These are phyloP conservation scores for Pygocentrus nattereri DNA, from an alignment of 2,797 vertebrate species.

Conservation along the genomic window DNA sequence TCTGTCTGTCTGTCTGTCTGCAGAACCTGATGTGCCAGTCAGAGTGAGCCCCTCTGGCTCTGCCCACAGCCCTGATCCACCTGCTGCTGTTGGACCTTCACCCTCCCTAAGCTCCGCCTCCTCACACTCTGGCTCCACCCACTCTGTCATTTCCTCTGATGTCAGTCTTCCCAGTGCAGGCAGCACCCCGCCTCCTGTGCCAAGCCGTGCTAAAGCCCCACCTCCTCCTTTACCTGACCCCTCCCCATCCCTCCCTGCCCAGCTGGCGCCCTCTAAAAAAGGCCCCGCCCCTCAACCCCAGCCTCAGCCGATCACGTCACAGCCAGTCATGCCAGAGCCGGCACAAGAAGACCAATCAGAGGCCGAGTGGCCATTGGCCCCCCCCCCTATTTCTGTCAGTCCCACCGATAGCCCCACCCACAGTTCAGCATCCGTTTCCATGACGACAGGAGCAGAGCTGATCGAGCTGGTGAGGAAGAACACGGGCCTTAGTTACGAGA, in stretches of 20 bases:
- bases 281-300: conserved; percentile 71
- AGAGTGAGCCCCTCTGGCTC: conserved; percentile 76
- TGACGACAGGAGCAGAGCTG: conserved; percentile 90
- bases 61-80: conserved; percentile 73
- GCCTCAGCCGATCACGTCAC: conserved; percentile 33
- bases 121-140: conserved; percentile 86
- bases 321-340: conserved; percentile 40
- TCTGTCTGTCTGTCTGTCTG: conserved; percentile 32
- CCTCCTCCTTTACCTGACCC: conserved; percentile 40
- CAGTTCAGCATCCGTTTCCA: conserved; percentile 75
- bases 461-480: conserved; percentile 97
- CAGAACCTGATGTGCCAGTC: conserved; percentile 75
- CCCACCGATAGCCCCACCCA: conserved; percentile 69
- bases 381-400: conserved; percentile 72
- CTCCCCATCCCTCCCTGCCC: conserved; percentile 41
- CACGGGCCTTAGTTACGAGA: conserved; percentile 93
- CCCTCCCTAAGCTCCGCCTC: conserved; percentile 88
- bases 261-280: conserved; percentile 74
- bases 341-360: conserved; percentile 69
- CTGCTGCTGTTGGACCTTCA: conserved; percentile 57
- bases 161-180: conserved; percentile 85
- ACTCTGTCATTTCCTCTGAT: conserved; percentile 83
- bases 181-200: conserved; percentile 91
- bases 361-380: conserved; percentile 75
- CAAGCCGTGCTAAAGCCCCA: conserved; percentile 83